These are phyloP conservation scores for Cynocephalus volans DNA, from an alignment of 2,113 vertebrate genomes.

Conservation along the genomic window DNA sequence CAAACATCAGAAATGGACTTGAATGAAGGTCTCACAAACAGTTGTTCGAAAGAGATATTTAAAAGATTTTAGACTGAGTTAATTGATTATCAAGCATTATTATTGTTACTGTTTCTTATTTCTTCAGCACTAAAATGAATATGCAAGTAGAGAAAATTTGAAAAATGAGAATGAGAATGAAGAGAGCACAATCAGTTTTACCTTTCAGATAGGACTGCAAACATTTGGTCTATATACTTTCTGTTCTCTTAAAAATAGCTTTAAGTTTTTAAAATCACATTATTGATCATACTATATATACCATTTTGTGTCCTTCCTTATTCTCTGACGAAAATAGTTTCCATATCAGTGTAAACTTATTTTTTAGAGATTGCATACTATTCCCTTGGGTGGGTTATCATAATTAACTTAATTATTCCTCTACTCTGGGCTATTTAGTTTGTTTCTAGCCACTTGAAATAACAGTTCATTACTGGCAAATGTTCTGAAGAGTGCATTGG, in stretches of 20 bases:
- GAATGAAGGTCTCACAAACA: background rate
- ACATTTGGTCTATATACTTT: background rate
- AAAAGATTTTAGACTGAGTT: background rate
- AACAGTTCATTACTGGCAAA: background rate
- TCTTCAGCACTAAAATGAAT: background rate
- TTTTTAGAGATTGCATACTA: conserved; percentile 31
- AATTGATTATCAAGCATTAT: background rate
- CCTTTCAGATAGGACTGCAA: background rate
- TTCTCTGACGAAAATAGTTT: conserved; percentile 43
- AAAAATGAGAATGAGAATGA: conserved; percentile 26
- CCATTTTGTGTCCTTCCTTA: background rate
- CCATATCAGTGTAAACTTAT: background rate
- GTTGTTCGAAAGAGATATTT: background rate
- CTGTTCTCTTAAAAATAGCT: conserved; percentile 4
- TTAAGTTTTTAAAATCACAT: background rate
- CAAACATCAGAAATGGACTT: background rate
- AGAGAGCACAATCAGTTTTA: background rate
- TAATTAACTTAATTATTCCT: background rate
- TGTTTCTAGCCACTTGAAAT: conserved; percentile 42
- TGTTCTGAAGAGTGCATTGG: background rate
- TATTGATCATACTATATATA: background rate
- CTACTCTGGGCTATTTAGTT: background rate
- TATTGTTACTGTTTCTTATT: background rate
- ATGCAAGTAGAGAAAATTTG: background rate
- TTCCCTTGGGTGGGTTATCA: background rate